Evolutionary conservation across 2,888 invertebrate genomes (phyloP), one percentile per base, ranked within the genome.

Genomic region (Xestia ashworthii): DNA sequence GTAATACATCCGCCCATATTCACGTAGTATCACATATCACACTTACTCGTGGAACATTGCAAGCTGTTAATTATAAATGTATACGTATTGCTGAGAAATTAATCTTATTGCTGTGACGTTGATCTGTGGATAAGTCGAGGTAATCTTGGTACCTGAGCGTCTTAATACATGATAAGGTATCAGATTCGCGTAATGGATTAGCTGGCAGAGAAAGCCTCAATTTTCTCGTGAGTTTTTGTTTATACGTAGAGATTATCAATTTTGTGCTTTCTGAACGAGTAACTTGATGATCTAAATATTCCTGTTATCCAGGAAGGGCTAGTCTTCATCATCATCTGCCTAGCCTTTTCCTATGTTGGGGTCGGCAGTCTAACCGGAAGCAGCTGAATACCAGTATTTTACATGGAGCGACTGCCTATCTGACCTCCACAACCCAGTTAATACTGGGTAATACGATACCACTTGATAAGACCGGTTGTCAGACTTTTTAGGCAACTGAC

Each of bases 111-210:
- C 16, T 25, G 46, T 50, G 65, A 46, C 32, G 65, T 8, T n/a
- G n/a, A 64, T 80, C 19, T 73, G 14, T 6, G 60, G n/a, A 62
- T 68, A 48, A 50, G 48, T 11, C n/a, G 60, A 65, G 48, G 38
- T 80, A 48, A 68, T 55, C 80, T 73, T 5, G 19, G 73, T 55
- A 74, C 32, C 41, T 48, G 67, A 4, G 46, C 46, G 72, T 72
- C 53, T 67, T 78, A 53, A 50, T 58, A 71, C 65, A 22, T 1
- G 60, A 62, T 71, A 32, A 32, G 1, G 32, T 53, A 55, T n/a
- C n/a, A 41, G 67, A 60, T 71, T 58, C n/a, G 38, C 12, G 19
- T 19, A 44, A 38, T n/a, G 50, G 80, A 48, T 79, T 62, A 67
- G 19, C 16, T 48, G 16, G 46, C 12, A 67, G 50, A 5, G 58